Evolutionary conservation across 2,797 vertebrate genomes (phyloP), one percentile per base, ranked within the genome.

Genomic region (Holocentrus rufus): DNA sequence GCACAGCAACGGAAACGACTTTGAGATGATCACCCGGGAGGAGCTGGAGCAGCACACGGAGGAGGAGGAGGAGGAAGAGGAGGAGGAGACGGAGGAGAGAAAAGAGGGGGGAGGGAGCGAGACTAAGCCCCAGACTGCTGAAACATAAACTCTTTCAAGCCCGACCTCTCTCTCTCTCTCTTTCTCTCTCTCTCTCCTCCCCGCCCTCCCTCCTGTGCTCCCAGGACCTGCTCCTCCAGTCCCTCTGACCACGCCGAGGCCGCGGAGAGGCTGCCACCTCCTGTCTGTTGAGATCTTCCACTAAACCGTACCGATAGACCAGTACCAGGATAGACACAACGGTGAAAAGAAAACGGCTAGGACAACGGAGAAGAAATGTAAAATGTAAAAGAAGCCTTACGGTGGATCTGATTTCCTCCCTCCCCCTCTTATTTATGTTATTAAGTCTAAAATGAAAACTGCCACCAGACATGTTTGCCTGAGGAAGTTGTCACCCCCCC

Each of bases 21-120:
- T 99, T 93, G 98, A 99, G 95, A 98, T 99, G 97, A 99, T 99
- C 92, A 99, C 97, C 88, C 96, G 97, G 83, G 98, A 99, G 83
- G 98, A 99, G 95, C 94, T 99, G 87, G 98, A 99, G 87, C 97
- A 98, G 92, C 96, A 99, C 87, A 99, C 98, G 3, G 97, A 97
- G 58, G 97, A 96, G 39, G 96, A 92, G 4, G 95, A 95, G 62
- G 95, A 95, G 1, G 95, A 92, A 0, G 94, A 92, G 0, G 94
- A 91, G 0, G 90, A 91, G 0, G 90, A 93, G 34, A 94, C 92
- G 0, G 83, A 93, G 36, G 93, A 93, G 42, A 94, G 92, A 56
- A 87, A 90, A 14, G 82, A 88, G 74, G 84, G 90, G 81, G 88
- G 80, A 67, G 91, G 72, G 56, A 84, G 58, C 71, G 89, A 92